Percentiles rank a stretch among this genome's conserved stretches.
Evolutionary conservation across 2,113 vertebrate genomes (phyloP).

Genomic region (Chionis minor): DNA sequence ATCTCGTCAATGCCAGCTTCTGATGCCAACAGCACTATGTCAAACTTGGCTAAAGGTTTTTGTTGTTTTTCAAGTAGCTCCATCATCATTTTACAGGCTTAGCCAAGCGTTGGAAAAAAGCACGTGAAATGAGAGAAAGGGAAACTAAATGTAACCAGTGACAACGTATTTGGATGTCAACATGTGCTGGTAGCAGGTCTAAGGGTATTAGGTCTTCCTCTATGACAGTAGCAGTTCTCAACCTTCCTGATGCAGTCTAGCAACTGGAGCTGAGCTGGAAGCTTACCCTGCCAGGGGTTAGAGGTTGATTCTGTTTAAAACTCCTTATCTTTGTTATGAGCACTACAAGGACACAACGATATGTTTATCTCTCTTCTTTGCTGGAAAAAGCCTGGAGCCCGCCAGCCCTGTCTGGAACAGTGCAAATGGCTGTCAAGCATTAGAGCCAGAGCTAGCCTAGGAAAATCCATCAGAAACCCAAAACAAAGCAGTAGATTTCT

Average conservation of each 20-base stretch:
- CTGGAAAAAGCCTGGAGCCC: neutral
- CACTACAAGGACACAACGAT: neutral
- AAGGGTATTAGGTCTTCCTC: neutral
- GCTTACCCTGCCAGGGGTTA: neutral
- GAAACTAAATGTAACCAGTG: neutral
- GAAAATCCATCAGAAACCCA: neutral
- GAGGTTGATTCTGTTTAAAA: neutral
- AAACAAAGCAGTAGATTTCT: neutral
- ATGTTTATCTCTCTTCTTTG: neutral
- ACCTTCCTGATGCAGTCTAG: neutral
- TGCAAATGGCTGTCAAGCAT: neutral
- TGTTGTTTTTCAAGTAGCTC: neutral
- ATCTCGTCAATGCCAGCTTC: fast-evolving
- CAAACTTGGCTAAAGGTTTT: neutral
- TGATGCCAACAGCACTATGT: neutral
- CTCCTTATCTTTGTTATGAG: neutral
- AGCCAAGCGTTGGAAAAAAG: neutral
- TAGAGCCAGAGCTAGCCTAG: neutral
- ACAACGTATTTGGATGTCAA: fast-evolving
- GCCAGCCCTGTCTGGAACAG: neutral
- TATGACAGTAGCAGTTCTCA: neutral
- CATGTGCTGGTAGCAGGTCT: neutral
- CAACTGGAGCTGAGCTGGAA: neutral
- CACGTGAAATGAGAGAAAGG: neutral
- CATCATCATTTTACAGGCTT: neutral